A percentile compares a stretch with the other conserved stretches of the same genome.
These are phyloP conservation scores for Tipula confusa DNA, from an alignment of 2,888 invertebrate genomes.

Conservation along the genomic window DNA sequence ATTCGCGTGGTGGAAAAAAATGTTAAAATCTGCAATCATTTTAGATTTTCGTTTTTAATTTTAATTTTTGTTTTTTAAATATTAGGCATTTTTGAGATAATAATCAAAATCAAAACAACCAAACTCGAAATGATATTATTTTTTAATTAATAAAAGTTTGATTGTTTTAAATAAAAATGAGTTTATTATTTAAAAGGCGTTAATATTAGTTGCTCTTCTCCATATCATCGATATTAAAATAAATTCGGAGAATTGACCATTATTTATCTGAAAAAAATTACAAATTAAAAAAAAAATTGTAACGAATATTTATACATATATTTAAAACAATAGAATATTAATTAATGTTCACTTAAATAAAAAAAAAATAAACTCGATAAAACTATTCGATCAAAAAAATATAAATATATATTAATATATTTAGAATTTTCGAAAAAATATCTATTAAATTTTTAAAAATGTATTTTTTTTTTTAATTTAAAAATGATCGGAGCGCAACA, in stretches of 20 bases:
- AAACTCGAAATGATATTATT: neutral
- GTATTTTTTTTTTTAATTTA: neutral
- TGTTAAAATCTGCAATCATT: neutral
- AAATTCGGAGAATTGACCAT: neutral
- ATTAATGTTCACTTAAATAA: neutral
- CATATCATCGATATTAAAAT: neutral
- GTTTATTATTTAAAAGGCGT: neutral
- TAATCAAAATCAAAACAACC: neutral
- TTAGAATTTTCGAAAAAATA: neutral
- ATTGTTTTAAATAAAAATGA: conserved; percentile 4
- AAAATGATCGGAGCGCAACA: neutral
- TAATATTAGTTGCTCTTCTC: conserved; percentile 25
- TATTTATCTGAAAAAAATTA: neutral
- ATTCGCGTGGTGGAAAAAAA: conserved; percentile 29
- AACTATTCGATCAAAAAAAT: too few relatives aligned
- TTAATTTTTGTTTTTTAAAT: too few relatives aligned
- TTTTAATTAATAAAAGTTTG: neutral
- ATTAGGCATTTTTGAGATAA: neutral
- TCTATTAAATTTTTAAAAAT: neutral
- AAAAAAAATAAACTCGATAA: neutral
- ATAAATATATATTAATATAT: neutral
- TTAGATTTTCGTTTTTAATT: neutral
- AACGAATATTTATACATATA: neutral
- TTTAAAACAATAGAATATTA: conserved; percentile 12
- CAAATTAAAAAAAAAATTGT: neutral